Evolutionary conservation across 2,113 vertebrate species (phyloP), one percentile per base, ranked within the genome.

Genomic region (Numenius arquata): DNA sequence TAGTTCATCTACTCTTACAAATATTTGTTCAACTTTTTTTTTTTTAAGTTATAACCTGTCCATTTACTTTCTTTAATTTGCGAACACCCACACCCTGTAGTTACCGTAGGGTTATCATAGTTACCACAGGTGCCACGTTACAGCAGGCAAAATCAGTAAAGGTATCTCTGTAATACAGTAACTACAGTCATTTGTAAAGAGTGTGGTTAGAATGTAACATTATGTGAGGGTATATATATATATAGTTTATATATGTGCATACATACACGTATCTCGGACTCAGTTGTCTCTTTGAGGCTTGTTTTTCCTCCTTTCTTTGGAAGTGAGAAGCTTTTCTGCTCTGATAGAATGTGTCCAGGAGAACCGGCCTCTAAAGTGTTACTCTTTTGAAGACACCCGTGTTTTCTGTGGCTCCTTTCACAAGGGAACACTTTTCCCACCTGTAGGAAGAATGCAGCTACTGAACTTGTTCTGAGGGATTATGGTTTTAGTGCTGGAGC

Each of bases 291-390:
- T 4, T 5, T 12, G 48, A 15, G 15, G 2, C 27, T 70, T 61
- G 41, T 66, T 85, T 43, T 47, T 47, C 34, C 41, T 65, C 26
- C 45, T 52, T 7, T 58, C 61, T 23, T 17, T 3, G 23, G 2
- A 48, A 29, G 27, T 2, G 21, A 34, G 65, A 2, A 16, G 5
- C 36, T 52, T 45, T 20, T 6, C 48, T 68, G 55, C 68, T 41
- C 5, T 0, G 0, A 0, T 4, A 4, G 38, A 14, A 9, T 2
- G 29, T 65, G 63, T 15, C 59, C 56, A 15, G 17, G 55, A 25
- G 48, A 41, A 0, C 29, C 5, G 47, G 32, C 0, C 19, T 41
- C 45, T 18, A 1, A 9, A 2, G 36, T 5, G 21, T 9, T 15
- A 1, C 1, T 52, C 53, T 41, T 10, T 1, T 8, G 38, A 3